A percentile compares a stretch with the other conserved stretches of the same genome.
phyloP scores from a whole-genome alignment of 2,797 vertebrate species.

The Alcedo quadribrachys region DNA sequence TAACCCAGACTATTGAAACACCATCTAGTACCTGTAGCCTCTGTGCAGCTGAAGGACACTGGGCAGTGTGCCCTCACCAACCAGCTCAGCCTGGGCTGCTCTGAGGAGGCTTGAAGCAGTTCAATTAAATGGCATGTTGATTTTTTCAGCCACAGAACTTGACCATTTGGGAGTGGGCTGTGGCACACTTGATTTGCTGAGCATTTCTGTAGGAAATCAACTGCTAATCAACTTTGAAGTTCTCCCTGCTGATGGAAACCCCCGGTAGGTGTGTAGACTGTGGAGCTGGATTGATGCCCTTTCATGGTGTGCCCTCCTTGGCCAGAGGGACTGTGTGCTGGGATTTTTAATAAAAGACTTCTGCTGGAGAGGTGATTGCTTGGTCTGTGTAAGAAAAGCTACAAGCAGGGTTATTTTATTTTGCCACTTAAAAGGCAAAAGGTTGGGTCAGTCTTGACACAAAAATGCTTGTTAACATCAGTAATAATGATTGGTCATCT shows the following conservation, averaged over 20 bases:
- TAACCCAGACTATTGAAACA: background rate
- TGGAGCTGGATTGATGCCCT: background rate
- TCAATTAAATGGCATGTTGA: background rate
- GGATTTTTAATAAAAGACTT: constrained; percentile 18
- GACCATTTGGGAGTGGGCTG: background rate
- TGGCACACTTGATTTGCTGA: background rate
- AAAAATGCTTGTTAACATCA: background rate
- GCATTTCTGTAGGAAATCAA: background rate
- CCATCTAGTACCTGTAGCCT: background rate
- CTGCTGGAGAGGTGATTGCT: background rate
- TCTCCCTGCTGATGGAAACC: background rate
- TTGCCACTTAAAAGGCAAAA: background rate
- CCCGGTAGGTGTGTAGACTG: background rate
- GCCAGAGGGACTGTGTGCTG: background rate
- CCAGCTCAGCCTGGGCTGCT: rapidly evolving
- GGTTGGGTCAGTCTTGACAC: background rate
- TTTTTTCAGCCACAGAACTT: background rate
- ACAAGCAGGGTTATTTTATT: background rate
- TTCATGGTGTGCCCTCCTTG: background rate
- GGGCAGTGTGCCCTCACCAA: background rate
- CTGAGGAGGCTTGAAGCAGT: background rate
- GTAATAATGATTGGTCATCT: no score
- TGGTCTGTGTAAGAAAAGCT: background rate
- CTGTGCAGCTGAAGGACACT: background rate
- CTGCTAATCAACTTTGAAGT: background rate